Conservation (phyloP, 2,113 vertebrate species). For the Eulacestoma nigropectus region DNA sequence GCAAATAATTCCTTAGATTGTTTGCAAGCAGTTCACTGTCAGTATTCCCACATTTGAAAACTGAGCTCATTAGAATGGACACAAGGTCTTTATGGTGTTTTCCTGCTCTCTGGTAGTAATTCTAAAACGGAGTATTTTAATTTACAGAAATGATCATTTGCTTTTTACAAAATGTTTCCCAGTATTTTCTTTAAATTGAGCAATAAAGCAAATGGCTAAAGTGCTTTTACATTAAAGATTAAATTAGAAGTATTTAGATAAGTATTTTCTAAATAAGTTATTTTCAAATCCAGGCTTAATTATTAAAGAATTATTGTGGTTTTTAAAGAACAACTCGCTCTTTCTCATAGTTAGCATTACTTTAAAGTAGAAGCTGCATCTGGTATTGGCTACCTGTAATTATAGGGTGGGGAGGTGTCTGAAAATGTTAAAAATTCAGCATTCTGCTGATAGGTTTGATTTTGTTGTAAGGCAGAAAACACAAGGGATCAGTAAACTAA, state of each 20-base stretch:
- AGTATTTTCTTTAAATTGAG: neutral
- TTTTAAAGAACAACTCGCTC: neutral
- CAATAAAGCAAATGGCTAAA: neutral
- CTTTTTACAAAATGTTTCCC: neutral
- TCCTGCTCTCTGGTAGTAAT: neutral
- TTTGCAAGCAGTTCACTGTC: conserved; percentile 32
- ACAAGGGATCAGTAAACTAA: neutral
- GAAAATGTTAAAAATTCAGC: neutral
- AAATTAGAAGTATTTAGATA: neutral
- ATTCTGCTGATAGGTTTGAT: neutral
- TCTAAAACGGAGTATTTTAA: neutral
- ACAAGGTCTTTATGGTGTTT: neutral
- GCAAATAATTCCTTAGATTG: conserved; percentile 47
- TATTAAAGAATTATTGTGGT: neutral
- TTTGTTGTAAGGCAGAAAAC: neutral
- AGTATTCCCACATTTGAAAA: conserved; percentile 4
- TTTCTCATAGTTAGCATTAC: neutral
- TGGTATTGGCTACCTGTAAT: neutral
- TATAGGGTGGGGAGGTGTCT: neutral
- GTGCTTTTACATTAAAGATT: neutral
- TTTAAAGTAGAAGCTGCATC: neutral
- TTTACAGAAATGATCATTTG: neutral
- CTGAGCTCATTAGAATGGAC: neutral
- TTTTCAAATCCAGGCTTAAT: neutral
- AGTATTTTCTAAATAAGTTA: neutral